Evolutionary conservation across 2,113 vertebrate genomes (phyloP), one percentile per base, ranked within the genome.

Genomic region (Elgaria multicarinata): DNA sequence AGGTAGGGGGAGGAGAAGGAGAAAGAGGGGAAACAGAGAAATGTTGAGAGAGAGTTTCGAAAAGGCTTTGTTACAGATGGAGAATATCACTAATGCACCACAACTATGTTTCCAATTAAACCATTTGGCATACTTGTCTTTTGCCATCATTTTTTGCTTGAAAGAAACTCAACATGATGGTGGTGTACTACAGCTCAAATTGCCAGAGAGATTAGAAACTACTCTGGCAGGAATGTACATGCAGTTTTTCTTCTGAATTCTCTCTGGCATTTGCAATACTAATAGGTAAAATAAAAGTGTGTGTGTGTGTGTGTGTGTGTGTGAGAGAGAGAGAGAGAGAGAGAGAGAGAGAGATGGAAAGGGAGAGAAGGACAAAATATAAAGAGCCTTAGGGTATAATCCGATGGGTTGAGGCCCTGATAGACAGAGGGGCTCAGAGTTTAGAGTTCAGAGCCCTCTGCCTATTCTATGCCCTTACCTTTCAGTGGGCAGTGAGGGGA

Each of bases 31-130:
- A 79, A 66, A 24, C 62, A 77, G 20, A 31, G 66, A n/a, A 16
- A 44, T 33, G 62, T 78, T 28, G 81, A 81, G 64, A 39, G 67
- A 44, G 55, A 31, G 13, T 64, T 89, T 75, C 53, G 71, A 83
- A 36, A 66, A 69, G 75, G 13, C 36, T 89, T 33, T 50, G 33
- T 76, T 89, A 33, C 72, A 78, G n/a, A 84, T 69, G 44, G 58
- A 77, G 44, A 84, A 22, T 42, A 69, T 53, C 76, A 53, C 22
- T 75, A n/a, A 33, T 12, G 24, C 16, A 53, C 22, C 42, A 76
- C 74, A 64, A 39, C 50, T 86, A 44, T 86, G 72, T 64, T 86
- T 77, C 39, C 72, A 89, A 69, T 67, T 67, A 79, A 74, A 74
- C 12, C 33, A 75, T 64, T 89, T 62, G 33, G 31, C 22, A 46